A percentile compares a stretch with the other conserved stretches of the same genome.
Conservation (phyloP, 2,797 vertebrate species). For the Naso thynnoides region DNA sequence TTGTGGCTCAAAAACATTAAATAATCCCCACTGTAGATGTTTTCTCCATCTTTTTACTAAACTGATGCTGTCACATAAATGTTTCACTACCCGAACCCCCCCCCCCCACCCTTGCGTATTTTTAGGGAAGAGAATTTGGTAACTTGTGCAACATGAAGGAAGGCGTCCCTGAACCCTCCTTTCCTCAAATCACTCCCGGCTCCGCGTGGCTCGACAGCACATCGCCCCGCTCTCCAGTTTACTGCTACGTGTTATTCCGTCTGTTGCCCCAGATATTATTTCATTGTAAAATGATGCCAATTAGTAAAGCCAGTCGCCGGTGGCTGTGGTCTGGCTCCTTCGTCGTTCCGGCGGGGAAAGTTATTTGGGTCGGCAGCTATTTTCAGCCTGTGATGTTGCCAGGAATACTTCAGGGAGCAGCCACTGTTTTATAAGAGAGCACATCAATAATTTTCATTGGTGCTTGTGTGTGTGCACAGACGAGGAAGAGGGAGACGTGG, state of each 20-base stretch:
- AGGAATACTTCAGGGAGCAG: slow-evolving; percentile 86
- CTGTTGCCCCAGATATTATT: slow-evolving; percentile 82
- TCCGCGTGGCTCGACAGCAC: slow-evolving; percentile 46
- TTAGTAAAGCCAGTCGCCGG: slow-evolving; percentile 78
- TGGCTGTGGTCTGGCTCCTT: slow-evolving; percentile 81
- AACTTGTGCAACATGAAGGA: slow-evolving; percentile 63
- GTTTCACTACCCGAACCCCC: slow-evolving; percentile 59
- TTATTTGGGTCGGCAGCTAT: slow-evolving; percentile 88
- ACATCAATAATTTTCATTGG: slow-evolving; percentile 85
- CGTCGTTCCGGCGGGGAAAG: slow-evolving; percentile 78
- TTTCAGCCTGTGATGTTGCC: slow-evolving; percentile 85
- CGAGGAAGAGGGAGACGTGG: slow-evolving; percentile 18
- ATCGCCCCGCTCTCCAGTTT: slow-evolving; percentile 53
- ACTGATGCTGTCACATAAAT: slow-evolving; percentile 69
- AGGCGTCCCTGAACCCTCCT: slow-evolving; percentile 42
- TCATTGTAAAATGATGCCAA: slow-evolving; percentile 80
- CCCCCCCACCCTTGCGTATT: slow-evolving; percentile 30
- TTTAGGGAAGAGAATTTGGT: slow-evolving; percentile 57
- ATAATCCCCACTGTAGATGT: slow-evolving; percentile 42
- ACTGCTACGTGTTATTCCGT: slow-evolving; percentile 64
- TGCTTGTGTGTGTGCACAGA: slow-evolving; percentile 51
- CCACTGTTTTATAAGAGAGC: slow-evolving; percentile 85
- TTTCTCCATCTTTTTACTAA: slow-evolving; percentile 58
- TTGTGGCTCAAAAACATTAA: slow-evolving; percentile 50
- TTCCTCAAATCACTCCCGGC: slow-evolving; percentile 33